Conservation (phyloP, 2,888 invertebrate species). For the Cosmia trapezina region DNA sequence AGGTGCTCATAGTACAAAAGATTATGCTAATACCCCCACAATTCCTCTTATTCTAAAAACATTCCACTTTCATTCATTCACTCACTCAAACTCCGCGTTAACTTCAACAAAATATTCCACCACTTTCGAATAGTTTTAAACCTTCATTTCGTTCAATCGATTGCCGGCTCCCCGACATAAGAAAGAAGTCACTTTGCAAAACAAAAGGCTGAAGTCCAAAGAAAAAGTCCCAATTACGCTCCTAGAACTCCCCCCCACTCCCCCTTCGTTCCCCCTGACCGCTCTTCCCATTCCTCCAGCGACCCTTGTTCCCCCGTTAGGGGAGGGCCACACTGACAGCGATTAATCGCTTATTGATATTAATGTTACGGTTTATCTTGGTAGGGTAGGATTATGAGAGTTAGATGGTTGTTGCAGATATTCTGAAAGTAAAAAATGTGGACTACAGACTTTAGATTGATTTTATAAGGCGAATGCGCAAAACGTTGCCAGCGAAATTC, state of each 20-base stretch:
- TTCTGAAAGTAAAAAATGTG: slow-evolving; percentile 2
- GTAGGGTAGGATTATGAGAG: slow-evolving; percentile 29
- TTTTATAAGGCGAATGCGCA: neutral
- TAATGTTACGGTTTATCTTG: slow-evolving; percentile 51
- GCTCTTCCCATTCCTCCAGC: slow-evolving; percentile 62
- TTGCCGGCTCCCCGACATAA: slow-evolving; percentile 75
- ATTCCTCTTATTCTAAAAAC: slow-evolving; percentile 38
- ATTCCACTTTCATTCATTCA: slow-evolving; percentile 43
- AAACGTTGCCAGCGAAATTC: no score
- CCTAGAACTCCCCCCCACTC: slow-evolving; percentile 48
- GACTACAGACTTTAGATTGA: neutral
- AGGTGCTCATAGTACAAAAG: neutral
- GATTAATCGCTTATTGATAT: slow-evolving; percentile 62
- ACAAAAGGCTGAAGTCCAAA: slow-evolving; percentile 87
- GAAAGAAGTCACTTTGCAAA: slow-evolving; percentile 88
- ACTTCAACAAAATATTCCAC: slow-evolving; percentile 54
- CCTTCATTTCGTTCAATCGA: slow-evolving; percentile 77
- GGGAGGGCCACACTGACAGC: slow-evolving; percentile 64
- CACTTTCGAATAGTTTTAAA: slow-evolving; percentile 61
- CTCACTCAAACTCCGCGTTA: slow-evolving; percentile 33
- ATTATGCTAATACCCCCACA: slow-evolving; percentile 22
- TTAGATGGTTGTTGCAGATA: slow-evolving; percentile 4
- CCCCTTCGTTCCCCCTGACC: slow-evolving; percentile 50
- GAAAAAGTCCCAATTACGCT: slow-evolving; percentile 90
- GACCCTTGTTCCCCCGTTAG: slow-evolving; percentile 60